Conservation (phyloP, 2,888 invertebrate species). For the Mimas tiliae region DNA sequence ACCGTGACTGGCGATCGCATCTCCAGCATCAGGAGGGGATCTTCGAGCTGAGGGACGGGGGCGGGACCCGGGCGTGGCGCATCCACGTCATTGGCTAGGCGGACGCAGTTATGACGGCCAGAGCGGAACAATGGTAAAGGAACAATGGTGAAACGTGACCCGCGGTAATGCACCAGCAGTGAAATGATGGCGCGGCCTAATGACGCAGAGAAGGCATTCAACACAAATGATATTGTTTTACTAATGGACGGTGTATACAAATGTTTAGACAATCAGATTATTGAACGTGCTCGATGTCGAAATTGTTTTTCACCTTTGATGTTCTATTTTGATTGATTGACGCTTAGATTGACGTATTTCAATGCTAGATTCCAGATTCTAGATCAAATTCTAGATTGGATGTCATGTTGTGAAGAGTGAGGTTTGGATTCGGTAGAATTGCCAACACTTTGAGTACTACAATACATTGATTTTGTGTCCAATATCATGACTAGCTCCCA, state of each 20-base stretch:
- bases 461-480: no score
- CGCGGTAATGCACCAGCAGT: conserved; percentile 17
- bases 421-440: not conserved
- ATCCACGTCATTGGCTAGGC: conserved; percentile 20
- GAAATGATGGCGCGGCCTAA: not conserved
- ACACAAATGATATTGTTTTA: conserved; percentile 22
- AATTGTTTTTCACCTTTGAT: conserved; percentile 3
- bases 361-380: no score
- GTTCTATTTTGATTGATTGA: conserved; percentile 2
- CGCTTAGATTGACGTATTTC: no score
- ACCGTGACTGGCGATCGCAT: not conserved
- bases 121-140: conserved; percentile 22
- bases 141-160: conserved; percentile 26
- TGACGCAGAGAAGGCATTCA: not conserved
- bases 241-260: conserved; percentile 13
- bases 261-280: conserved; percentile 27
- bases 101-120: conserved; percentile 21
- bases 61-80: conserved; percentile 19
- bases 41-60: not conserved
- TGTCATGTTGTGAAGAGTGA: not conserved
- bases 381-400: no score
- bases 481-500: no score
- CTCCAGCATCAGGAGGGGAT: conserved; percentile 19
- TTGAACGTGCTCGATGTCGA: conserved; percentile 27
- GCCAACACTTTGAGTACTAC: not conserved